phyloP scores from a whole-genome alignment of 2,797 vertebrate species.

The Parauchenoglanis punctatus region DNA sequence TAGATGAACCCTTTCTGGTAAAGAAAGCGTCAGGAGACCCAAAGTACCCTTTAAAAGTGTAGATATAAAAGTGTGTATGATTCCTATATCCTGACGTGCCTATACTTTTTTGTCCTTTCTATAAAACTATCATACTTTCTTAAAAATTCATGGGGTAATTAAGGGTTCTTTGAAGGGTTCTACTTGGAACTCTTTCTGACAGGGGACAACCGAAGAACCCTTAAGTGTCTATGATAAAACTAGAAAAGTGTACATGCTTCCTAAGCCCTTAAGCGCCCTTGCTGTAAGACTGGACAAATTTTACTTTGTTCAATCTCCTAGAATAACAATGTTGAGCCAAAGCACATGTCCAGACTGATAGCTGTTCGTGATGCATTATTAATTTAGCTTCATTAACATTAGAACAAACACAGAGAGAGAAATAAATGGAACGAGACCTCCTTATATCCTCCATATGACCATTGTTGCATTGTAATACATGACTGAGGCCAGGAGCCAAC shows the following conservation, averaged over 20 bases:
- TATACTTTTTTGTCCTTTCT: no score
- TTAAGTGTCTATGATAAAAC: background rate
- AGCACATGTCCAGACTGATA: background rate
- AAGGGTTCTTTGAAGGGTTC: background rate
- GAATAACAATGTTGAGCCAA: background rate
- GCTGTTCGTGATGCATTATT: background rate
- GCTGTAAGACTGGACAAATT: background rate
- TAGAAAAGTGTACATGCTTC: background rate
- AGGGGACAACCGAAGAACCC: background rate
- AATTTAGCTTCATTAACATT: background rate
- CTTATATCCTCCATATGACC: background rate
- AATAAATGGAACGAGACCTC: background rate
- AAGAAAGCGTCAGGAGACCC: no score
- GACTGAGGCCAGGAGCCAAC: background rate
- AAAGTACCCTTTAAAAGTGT: no score
- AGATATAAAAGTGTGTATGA: no score
- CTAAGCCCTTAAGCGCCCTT: background rate
- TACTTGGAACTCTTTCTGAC: background rate
- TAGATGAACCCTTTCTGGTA: no score
- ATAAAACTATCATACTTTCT: no score
- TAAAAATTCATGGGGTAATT: no score
- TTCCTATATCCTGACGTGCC: no score
- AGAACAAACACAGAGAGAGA: background rate
- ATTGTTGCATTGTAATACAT: background rate
- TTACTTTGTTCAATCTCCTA: background rate